Conservation (phyloP, 1,140 invertebrate genomes). For the Oryzaephilus surinamensis region DNA sequence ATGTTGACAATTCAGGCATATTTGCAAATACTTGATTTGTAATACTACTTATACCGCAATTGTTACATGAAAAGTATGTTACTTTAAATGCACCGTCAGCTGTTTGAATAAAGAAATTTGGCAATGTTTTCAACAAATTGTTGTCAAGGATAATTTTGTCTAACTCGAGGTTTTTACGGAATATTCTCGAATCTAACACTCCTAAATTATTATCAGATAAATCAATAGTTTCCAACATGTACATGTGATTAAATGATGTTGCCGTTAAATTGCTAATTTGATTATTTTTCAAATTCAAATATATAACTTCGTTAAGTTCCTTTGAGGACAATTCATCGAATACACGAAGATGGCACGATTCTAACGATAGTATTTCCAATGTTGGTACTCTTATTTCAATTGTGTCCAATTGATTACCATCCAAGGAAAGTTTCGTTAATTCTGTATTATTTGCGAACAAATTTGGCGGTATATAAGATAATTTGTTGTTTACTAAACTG, state of each 20-base stretch:
- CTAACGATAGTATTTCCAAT: slow-evolving; percentile 26
- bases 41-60: slow-evolving; percentile 20
- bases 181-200: slow-evolving; percentile 21
- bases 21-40: slow-evolving; percentile 22
- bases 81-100: too few species aligned
- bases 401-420: slow-evolving; percentile 25
- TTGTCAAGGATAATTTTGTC: slow-evolving; percentile 25
- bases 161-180: slow-evolving; percentile 20
- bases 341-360: slow-evolving; percentile 21
- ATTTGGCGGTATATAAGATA: slow-evolving; percentile 20
- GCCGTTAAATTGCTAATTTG: slow-evolving; percentile 17
- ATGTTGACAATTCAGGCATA: slow-evolving; percentile 18
- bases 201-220: slow-evolving; percentile 28
- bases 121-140: slow-evolving; percentile 26
- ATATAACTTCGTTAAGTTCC: slow-evolving; percentile 17
- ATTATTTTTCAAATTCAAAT: slow-evolving; percentile 30
- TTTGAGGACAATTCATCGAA: slow-evolving; percentile 20
- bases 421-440: slow-evolving; percentile 22
- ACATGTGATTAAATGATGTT: slow-evolving; percentile 21
- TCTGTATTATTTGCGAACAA: slow-evolving; percentile 23
- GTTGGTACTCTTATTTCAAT: slow-evolving; percentile 19
- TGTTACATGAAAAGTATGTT: slow-evolving; percentile 28
- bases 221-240: slow-evolving; percentile 22
- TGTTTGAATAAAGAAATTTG: too few species aligned
- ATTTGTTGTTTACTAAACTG: slow-evolving; percentile 27